phyloP scores from a whole-genome alignment of 2,888 invertebrate genomes.

The Machimus atricapillus region DNA sequence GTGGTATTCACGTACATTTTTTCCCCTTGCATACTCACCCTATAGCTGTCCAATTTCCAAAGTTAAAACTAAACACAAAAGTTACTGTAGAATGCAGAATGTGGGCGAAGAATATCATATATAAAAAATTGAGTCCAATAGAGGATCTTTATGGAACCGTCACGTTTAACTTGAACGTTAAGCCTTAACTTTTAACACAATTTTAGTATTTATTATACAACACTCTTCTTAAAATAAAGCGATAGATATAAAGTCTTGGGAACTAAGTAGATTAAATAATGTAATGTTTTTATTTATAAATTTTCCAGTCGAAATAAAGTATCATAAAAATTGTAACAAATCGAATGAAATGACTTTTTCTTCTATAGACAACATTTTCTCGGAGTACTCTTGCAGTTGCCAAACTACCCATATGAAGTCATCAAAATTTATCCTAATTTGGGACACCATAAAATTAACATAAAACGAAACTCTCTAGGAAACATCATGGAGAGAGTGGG shows the following conservation, averaged over 20 bases:
- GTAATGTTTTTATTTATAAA: no score
- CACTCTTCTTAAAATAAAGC: no score
- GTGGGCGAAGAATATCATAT: background rate
- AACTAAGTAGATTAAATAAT: no score
- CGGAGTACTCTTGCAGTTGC: background rate
- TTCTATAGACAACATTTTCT: background rate
- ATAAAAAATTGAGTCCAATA: background rate
- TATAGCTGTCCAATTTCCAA: constrained; percentile 6
- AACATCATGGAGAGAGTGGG: background rate
- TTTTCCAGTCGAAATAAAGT: no score
- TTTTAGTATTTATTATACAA: no score
- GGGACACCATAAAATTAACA: constrained; percentile 20
- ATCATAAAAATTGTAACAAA: background rate
- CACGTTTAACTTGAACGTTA: background rate
- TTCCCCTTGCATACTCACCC: background rate
- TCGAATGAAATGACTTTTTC: background rate
- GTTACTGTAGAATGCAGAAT: constrained; percentile 4
- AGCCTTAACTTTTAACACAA: background rate
- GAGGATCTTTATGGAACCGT: background rate
- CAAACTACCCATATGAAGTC: constrained; percentile 12
- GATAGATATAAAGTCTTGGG: no score
- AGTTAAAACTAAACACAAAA: background rate
- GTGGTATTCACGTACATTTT: background rate
- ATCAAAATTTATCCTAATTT: background rate
- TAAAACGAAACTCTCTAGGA: background rate